A percentile compares a stretch with the other conserved stretches of the same genome.
These are phyloP conservation scores for Cettia cetti DNA, from an alignment of 2,113 vertebrate species.

Conservation along the genomic window DNA sequence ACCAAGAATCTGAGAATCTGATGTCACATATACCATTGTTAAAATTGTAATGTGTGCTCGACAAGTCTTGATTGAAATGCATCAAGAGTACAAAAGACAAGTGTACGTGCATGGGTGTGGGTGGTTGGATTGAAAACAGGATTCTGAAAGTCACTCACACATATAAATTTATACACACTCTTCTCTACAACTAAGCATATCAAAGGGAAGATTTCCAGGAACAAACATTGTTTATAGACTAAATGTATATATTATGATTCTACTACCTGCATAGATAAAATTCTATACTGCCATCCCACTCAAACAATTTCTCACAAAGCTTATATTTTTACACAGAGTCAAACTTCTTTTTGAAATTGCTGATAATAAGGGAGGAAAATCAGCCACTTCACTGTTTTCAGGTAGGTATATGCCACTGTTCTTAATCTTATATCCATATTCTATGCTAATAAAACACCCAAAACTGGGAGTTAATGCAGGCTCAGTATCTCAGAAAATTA, in stretches of 20 bases:
- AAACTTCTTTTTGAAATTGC: neutral
- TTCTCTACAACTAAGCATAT: neutral
- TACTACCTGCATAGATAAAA: neutral
- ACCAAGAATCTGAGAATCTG: neutral
- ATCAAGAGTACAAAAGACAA: neutral
- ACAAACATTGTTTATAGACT: neutral
- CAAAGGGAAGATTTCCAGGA: neutral
- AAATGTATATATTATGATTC: neutral
- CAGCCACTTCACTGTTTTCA: neutral
- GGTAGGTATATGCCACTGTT: neutral
- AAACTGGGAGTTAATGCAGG: neutral
- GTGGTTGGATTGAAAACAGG: neutral
- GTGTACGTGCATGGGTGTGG: fast-evolving
- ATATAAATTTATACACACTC: neutral
- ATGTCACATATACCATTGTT: neutral
- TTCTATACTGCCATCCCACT: neutral
- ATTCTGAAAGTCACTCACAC: neutral
- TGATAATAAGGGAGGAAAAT: neutral
- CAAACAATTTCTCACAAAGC: neutral
- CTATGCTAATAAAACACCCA: neutral
- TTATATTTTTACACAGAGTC: neutral
- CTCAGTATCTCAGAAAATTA: neutral
- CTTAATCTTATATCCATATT: fast-evolving
- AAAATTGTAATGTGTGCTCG: neutral
- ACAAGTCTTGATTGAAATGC: neutral